A percentile compares a stretch with the other conserved stretches of the same genome.
Evolutionary conservation across 1,140 invertebrate genomes (phyloP).

Genomic region (Globodera ellingtonae): DNA sequence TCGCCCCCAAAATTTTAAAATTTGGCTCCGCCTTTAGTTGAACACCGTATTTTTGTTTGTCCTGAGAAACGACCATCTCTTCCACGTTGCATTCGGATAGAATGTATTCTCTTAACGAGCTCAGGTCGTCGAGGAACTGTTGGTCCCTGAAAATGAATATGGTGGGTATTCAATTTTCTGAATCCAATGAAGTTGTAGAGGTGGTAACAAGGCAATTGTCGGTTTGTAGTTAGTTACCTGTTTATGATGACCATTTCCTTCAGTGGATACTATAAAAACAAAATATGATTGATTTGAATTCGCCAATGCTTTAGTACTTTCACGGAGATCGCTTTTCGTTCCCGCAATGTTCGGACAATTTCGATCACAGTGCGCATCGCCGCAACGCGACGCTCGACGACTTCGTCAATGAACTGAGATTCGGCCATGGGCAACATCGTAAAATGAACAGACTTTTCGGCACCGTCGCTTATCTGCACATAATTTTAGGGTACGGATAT

Average conservation of each 20-base stretch:
- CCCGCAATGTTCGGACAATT: conserved; percentile 85
- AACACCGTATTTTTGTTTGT: conserved; percentile 91
- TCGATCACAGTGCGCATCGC: conserved; percentile 94
- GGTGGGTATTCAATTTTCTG: neutral
- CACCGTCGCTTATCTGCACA: neutral
- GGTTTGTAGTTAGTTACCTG: conserved; percentile 26
- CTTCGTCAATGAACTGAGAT: conserved; percentile 76
- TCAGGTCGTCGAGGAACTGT: conserved; percentile 79
- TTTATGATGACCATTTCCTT: conserved; percentile 93
- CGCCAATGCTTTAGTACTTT: conserved; percentile 69
- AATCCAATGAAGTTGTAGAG: too few species aligned
- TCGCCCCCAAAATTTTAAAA: conserved; percentile 81
- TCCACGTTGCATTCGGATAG: conserved; percentile 85
- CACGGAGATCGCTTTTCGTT: conserved; percentile 87
- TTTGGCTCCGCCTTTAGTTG: conserved; percentile 90
- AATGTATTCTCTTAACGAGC: conserved; percentile 82
- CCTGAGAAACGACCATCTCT: conserved; percentile 81
- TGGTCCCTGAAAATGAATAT: conserved; percentile 71
- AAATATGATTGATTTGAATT: neutral
- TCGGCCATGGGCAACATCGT: conserved; percentile 52
- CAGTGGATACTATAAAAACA: conserved; percentile 77
- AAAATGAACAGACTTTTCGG: conserved; percentile 62
- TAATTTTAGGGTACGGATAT: neutral
- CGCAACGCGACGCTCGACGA: conserved; percentile 85
- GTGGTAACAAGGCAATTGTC: neutral